Conservation (phyloP, 2,113 vertebrate species). For the Pangasianodon gigas region DNA sequence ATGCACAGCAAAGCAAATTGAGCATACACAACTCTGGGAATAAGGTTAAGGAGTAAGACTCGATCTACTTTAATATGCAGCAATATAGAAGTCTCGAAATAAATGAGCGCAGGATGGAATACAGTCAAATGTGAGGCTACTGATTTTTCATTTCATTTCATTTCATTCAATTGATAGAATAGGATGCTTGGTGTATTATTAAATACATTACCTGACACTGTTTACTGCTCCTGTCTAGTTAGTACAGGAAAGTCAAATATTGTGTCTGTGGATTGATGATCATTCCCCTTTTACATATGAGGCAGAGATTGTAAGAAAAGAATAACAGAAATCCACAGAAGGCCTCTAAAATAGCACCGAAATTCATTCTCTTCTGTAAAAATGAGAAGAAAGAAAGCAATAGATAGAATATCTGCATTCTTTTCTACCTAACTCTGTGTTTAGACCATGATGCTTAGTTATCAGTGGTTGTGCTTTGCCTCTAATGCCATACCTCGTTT, state of each 20-base stretch:
- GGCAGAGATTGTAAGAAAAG: background rate
- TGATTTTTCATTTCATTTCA: background rate
- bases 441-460: background rate
- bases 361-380: slow-evolving; percentile 3
- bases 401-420: slow-evolving; percentile 10
- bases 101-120: background rate
- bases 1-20: slow-evolving; percentile 6
- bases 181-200: background rate
- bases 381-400: slow-evolving; percentile 7
- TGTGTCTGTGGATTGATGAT: slow-evolving; percentile 11
- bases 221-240: background rate
- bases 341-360: background rate
- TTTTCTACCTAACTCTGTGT: slow-evolving; percentile 14
- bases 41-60: background rate
- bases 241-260: slow-evolving; percentile 5
- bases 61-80: background rate
- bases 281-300: slow-evolving; percentile 7
- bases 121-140: background rate
- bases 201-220: background rate
- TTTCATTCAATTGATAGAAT: background rate
- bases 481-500: background rate
- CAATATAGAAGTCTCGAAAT: background rate
- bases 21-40: slow-evolving; percentile 1
- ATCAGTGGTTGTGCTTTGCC: background rate
- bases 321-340: background rate